These are phyloP conservation scores for Limnephilus rhombicus DNA, from an alignment of 2,888 invertebrate genomes.

Conservation along the genomic window DNA sequence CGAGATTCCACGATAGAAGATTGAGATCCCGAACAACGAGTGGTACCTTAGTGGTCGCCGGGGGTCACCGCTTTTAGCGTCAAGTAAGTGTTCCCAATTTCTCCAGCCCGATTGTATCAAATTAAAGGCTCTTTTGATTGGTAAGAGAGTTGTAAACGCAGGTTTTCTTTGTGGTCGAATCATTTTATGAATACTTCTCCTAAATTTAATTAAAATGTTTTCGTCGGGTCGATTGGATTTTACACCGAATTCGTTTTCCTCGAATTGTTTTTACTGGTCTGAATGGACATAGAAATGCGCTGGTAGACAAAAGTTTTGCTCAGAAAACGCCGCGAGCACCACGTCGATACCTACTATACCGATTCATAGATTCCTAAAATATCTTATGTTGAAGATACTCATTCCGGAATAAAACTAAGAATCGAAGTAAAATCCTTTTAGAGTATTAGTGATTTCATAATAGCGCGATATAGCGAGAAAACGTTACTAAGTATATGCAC, in stretches of 20 bases:
- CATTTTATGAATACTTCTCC: not conserved
- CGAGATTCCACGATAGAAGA: constrained; percentile 28
- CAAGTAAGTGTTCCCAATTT: constrained; percentile 16
- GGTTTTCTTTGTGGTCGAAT: not conserved
- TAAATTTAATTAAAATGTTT: not conserved
- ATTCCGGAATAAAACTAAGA: too few species aligned
- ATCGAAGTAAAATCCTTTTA: too few species aligned
- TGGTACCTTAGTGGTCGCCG: constrained; percentile 21
- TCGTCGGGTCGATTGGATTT: not conserved
- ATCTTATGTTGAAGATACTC: too few species aligned
- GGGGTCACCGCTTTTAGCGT: constrained; percentile 18
- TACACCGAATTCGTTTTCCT: not conserved
- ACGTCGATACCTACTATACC: too few species aligned
- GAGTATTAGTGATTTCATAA: too few species aligned
- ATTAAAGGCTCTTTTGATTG: not conserved
- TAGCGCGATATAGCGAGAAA: too few species aligned
- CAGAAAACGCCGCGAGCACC: not conserved
- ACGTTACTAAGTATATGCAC: too few species aligned
- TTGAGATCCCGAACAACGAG: not conserved
- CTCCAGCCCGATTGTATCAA: constrained; percentile 24
- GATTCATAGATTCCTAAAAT: too few species aligned
- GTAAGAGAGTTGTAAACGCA: not conserved
- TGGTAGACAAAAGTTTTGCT: not conserved
- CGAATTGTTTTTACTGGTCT: too few species aligned
- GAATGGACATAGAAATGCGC: not conserved